Evolutionary conservation across 1,140 invertebrate genomes (phyloP).

Genomic region (Hycleus phaleratus): DNA sequence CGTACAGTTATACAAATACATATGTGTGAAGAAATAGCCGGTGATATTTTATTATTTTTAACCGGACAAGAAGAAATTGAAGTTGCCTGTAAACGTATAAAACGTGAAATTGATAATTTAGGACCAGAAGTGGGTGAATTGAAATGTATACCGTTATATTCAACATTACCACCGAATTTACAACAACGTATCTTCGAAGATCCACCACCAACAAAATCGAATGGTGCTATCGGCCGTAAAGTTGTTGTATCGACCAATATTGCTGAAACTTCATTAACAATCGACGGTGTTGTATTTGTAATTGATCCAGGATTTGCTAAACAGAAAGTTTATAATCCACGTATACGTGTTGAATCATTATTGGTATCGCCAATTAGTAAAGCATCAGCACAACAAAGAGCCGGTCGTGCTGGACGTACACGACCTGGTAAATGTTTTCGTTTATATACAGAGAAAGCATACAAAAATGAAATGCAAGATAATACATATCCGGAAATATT

Average conservation of each 20-base stretch:
- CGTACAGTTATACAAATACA: slow-evolving; percentile 98
- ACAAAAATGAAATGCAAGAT: slow-evolving; percentile 98
- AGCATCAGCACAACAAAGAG: slow-evolving; percentile 97
- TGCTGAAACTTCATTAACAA: slow-evolving; percentile 97
- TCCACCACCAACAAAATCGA: slow-evolving; percentile 83
- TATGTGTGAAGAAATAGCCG: slow-evolving; percentile 93
- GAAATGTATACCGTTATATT: slow-evolving; percentile 98
- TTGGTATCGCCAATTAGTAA: slow-evolving; percentile 98
- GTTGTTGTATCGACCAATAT: slow-evolving; percentile 99
- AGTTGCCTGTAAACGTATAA: slow-evolving; percentile 97
- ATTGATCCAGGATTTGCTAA: slow-evolving; percentile 99
- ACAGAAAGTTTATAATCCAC: slow-evolving; percentile 97
- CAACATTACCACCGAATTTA: slow-evolving; percentile 93
- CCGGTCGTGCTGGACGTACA: slow-evolving; percentile 94
- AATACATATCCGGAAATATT: slow-evolving; percentile 99
- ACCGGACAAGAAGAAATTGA: slow-evolving; percentile 97
- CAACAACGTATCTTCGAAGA: slow-evolving; percentile 98
- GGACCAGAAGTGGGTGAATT: slow-evolving; percentile 95
- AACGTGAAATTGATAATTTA: slow-evolving; percentile 93
- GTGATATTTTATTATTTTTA: slow-evolving; percentile 91
- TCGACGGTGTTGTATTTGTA: slow-evolving; percentile 99
- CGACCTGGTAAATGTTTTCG: slow-evolving; percentile 97
- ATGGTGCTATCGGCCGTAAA: slow-evolving; percentile 93
- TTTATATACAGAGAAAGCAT: slow-evolving; percentile 97
- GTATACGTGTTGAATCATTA: slow-evolving; percentile 94